Evolutionary conservation across 2,113 vertebrate genomes (phyloP), one percentile per base, ranked within the genome.

Genomic region (Rafetus swinhoei): DNA sequence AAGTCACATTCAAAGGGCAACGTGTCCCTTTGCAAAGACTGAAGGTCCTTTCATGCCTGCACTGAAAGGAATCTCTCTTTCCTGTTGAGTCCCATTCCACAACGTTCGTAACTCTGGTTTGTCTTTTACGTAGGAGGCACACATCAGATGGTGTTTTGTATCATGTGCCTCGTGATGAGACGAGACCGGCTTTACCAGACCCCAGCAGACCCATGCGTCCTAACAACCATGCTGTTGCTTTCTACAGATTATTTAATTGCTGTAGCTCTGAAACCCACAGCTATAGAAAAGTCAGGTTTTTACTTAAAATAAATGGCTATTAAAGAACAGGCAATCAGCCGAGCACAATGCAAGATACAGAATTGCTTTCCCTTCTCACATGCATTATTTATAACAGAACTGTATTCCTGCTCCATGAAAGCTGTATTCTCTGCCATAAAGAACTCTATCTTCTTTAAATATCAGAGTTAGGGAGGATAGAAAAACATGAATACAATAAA

Each of bases 381-480:
- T 80, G 88, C n/a, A 91, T 19, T 0, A 0, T 56, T 96, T 53
- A 22, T 60, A 39, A 39, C 1, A 0, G 82, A 53, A 52, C 59
- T 62, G 79, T 0, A 1, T 25, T 81, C 13, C 0, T 85, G 84
- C 69, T 13, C 0, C 55, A 4, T 80, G 90, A 76, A 89, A 50
- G 50, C 90, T 81, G 79, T 0, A 0, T 83, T 93, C 0, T 0
- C 35, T 87, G 81, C 84, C 76, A 8, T 89, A 85, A 97, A 92
- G 56, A 84, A 95, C n/a, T 15, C 52, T 81, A 83, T 84, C 57
- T 62, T 81, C 86, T 95, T 92, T 93, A 96, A 93, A 85, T 96
- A 89, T 93, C 92, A 94, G 76, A 11, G 88, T 35, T 83, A 83
- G 88, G 79, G 50, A 87, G 88, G 85, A 45, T 74, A 50, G 62